Conservation (phyloP, 2,888 invertebrate genomes). For the Dendrolimus houi region DNA sequence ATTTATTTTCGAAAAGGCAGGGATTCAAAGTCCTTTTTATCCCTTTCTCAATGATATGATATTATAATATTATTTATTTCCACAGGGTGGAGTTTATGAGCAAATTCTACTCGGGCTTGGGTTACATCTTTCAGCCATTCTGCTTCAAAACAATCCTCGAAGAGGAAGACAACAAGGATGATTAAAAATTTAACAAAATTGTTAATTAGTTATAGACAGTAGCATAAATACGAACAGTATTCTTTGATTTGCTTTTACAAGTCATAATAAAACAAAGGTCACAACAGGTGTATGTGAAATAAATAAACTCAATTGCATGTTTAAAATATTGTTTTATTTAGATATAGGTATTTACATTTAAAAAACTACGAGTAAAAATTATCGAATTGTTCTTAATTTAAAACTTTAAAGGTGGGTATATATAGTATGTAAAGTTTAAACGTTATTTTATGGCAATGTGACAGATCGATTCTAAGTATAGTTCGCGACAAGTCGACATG, state of each 20-base stretch:
- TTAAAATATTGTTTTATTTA: constrained; percentile 35
- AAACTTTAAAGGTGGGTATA: not conserved
- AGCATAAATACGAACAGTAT: constrained; percentile 40
- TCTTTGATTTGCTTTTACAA: constrained; percentile 23
- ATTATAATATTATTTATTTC: constrained; percentile 3
- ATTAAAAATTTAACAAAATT: constrained; percentile 27
- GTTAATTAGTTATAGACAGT: constrained; percentile 23
- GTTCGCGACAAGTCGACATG: no score
- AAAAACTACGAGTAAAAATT: not conserved
- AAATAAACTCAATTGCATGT: constrained; percentile 51
- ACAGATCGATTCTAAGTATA: no score
- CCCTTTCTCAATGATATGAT: no score
- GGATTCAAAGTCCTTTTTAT: no score
- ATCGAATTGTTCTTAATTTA: not conserved
- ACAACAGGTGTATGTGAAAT: constrained; percentile 42
- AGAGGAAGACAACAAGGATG: constrained; percentile 64
- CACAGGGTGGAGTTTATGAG: constrained; percentile 97
- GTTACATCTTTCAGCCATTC: constrained; percentile 90
- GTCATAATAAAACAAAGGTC: constrained; percentile 34
- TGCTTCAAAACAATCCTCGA: constrained; percentile 86
- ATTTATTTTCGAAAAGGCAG: no score
- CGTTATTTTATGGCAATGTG: no score
- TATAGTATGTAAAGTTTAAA: no score
- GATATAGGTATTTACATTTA: not conserved
- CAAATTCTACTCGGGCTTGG: constrained; percentile 91